Base-by-base conservation (phyloP, 2,888 invertebrate species). In the Nemotelus pantherinus region DNA sequence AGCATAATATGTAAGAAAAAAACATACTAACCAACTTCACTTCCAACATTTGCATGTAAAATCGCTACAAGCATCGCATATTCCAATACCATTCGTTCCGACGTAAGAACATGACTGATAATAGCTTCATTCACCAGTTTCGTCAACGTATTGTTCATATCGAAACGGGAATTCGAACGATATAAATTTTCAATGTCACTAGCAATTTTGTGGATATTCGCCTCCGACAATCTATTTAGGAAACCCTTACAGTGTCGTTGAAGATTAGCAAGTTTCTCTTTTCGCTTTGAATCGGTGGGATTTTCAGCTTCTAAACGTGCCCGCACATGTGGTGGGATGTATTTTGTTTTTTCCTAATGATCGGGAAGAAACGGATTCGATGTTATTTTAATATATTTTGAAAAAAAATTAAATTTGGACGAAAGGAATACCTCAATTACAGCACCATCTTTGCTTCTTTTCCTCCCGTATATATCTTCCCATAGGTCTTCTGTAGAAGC, bases 381-480 rank as follows among this genome's bases (percentile, higher is more conserved):
- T 39, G 3, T 53, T 39, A 50, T 50, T 9, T 48, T 4, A 3
- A 5, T 39, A 2, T 39, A 25, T 48, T 9, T 47, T 47, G 45
- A 4, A 63, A 6, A 9, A 47, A 74, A 72, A 64, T 25, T 63
- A 74, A 57, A 47, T n/a, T 44, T 3, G 25, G 2, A 58, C 60
- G 58, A 58, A 3, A 25, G 10, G n/a, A 5, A 65, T 86, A 91
- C 92, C 83, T 89, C 88, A 64, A 97, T 88, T 81, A 97, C 85
- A 84, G 94, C 92, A 2, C 98, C 98, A 81, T 93, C 90, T 83
- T 92, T 91, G 84, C 94, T 93, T 81, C 95, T 90, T 81, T 93
- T 90, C 78, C 97, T 89, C 0, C 98, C 98, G 87, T 98, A 98
- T 84, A 98, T 98, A 88, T 98, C 98, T 89, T 98, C 96, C 93